These are phyloP conservation scores for Alethe diademata DNA, from an alignment of 2,113 vertebrate species.

Conservation along the genomic window DNA sequence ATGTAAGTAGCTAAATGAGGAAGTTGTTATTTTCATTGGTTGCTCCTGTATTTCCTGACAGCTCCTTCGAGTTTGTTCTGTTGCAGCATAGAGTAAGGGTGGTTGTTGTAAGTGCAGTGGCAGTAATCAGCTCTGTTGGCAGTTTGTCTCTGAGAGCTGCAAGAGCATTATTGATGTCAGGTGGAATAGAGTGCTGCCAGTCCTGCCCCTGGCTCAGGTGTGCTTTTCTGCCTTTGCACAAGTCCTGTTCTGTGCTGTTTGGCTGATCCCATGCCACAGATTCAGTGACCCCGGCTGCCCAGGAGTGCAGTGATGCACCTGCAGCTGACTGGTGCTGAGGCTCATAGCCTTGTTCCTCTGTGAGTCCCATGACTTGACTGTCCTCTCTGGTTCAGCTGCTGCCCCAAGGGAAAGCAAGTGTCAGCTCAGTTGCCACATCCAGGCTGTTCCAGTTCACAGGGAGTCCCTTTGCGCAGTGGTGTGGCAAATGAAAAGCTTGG, in stretches of 20 bases:
- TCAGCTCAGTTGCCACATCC: not conserved
- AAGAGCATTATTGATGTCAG: fast-evolving
- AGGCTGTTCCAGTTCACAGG: not conserved
- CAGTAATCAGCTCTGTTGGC: not conserved
- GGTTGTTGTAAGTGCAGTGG: not conserved
- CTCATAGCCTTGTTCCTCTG: not conserved
- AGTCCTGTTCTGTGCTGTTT: not conserved
- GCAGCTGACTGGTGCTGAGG: not conserved
- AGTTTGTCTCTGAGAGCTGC: not conserved
- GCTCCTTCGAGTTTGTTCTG: not conserved
- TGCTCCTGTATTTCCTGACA: not conserved
- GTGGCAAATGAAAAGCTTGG: not conserved
- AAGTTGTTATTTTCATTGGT: not conserved
- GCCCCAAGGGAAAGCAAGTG: not conserved
- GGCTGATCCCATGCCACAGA: not conserved
- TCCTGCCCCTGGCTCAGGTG: not conserved
- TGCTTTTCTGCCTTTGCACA: not conserved
- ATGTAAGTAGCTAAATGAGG: not conserved
- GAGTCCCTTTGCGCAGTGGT: not conserved
- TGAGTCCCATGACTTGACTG: not conserved
- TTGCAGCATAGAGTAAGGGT: not conserved
- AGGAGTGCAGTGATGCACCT: not conserved
- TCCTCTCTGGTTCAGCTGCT: not conserved
- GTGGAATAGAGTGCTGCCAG: not conserved
- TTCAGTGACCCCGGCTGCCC: not conserved